Base-by-base conservation (phyloP, 1,140 invertebrate genomes). In the Cardiocondyla obscurior region DNA sequence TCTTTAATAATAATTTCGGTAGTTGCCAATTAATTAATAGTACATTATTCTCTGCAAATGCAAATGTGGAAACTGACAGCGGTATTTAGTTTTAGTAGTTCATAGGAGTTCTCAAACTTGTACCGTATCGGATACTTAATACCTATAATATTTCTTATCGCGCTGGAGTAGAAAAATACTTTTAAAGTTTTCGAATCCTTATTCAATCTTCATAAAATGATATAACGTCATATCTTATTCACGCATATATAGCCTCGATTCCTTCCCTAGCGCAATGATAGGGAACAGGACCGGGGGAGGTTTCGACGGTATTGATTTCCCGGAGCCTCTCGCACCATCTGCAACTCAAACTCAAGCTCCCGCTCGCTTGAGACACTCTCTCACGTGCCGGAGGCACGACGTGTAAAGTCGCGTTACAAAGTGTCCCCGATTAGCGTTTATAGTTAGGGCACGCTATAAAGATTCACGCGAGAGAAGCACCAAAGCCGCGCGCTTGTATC, bases 251-350 rank as follows among this genome's bases (percentile, higher is more conserved):
- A 39, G 22, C 16, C 33, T 69, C 30, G 46, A 67, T 79, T 69
- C 12, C 74, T 65, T 51, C 62, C 30, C 60, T 28, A 42, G 8
- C 16, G 65, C 53, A 69, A 60, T 87, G 82, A 86, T 77, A 82
- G 82, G 85, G 85, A 81, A 88, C 85, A 86, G 82, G 82, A 89
- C 82, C 74, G 89, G 84, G 85, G 79, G 82, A 67, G 83, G 81
- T 91, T 91, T 91, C 88, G 90, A 87, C 85, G 90, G 90, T 91
- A 91, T 91, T 90, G 90, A 91, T 91, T 90, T 91, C 89, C 79
- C 83, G 85, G 88, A 84, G 86, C 88, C 85, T 86, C 85, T 86
- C 85, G 65, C 82, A 81, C 84, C 85, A 85, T 88, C 86, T 88
- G 76, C 74, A 89, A 89, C 88, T 89, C 85, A 85, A 87, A 89